Evolutionary conservation across 2,888 invertebrate species (phyloP).

Genomic region (Megamerina dolium): DNA sequence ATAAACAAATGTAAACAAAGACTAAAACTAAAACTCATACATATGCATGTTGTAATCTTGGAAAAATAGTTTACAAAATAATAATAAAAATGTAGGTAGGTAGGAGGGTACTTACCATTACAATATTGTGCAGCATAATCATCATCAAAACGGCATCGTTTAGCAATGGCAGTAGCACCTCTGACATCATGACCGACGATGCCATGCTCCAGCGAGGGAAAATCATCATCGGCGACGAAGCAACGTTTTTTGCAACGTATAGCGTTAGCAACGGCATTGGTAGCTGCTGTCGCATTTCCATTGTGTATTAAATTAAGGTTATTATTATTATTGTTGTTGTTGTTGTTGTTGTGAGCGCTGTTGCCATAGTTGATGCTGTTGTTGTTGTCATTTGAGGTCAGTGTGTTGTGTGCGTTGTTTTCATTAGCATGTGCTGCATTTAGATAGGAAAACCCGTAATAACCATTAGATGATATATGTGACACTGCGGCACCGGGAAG

Average conservation of each 20-base stretch:
- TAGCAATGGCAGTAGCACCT: slow-evolving; percentile 25
- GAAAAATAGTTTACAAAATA: no score
- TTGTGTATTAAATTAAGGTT: slow-evolving; percentile 16
- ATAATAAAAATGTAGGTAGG: no score
- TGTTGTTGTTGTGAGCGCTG: slow-evolving; percentile 24
- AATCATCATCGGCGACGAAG: slow-evolving; percentile 25
- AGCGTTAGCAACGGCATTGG: slow-evolving; percentile 8
- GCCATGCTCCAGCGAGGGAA: no score
- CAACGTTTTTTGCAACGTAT: slow-evolving; percentile 39
- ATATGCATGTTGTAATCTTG: no score
- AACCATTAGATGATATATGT: slow-evolving; percentile 40
- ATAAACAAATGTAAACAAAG: neutral
- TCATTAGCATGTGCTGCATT: slow-evolving; percentile 29
- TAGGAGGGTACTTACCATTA: slow-evolving; percentile 39
- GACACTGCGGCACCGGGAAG: slow-evolving; percentile 22
- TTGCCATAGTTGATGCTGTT: no score
- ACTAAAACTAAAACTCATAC: no score
- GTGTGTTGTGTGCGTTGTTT: no score
- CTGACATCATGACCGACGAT: slow-evolving; percentile 19
- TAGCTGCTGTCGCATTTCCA: slow-evolving; percentile 20
- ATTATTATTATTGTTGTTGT: slow-evolving; percentile 21
- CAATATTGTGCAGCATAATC: slow-evolving; percentile 40
- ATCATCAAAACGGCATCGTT: slow-evolving; percentile 42
- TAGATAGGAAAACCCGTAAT: slow-evolving; percentile 39
- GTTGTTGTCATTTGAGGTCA: no score